Conservation (phyloP, 2,888 invertebrate genomes). For the Melikaiella ostensackeni region DNA sequence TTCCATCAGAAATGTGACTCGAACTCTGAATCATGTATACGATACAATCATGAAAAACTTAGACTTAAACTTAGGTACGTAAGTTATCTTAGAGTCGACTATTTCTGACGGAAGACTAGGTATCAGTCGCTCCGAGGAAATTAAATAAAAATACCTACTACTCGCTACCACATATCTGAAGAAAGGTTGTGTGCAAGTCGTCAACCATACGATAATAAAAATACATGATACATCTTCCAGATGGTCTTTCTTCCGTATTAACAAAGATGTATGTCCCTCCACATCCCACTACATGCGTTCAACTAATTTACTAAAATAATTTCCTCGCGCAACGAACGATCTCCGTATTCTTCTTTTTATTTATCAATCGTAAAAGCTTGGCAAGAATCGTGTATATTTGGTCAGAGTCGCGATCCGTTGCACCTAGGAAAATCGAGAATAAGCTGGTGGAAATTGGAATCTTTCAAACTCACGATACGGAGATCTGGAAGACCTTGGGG, state of each 20-base stretch:
- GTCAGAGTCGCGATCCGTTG: not conserved
- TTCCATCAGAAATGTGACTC: conserved; percentile 25
- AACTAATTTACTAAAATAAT: conserved; percentile 33
- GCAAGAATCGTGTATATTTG: conserved; percentile 16
- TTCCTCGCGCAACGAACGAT: not conserved
- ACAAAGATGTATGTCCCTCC: conserved; percentile 46
- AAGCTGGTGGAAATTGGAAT: conserved; percentile 14
- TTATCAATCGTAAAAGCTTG: not conserved
- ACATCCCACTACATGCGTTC: conserved; percentile 50
- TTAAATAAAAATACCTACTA: conserved; percentile 29
- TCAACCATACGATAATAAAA: conserved; percentile 32
- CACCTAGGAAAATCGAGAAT: conserved; percentile 9
- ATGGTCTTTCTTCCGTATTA: conserved; percentile 7
- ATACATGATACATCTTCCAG: conserved; percentile 31
- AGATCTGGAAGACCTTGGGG: not conserved
- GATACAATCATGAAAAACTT: conserved; percentile 11
- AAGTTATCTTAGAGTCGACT: conserved; percentile 6
- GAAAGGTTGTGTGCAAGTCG: conserved; percentile 18
- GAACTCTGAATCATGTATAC: not conserved
- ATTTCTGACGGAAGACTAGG: conserved; percentile 17
- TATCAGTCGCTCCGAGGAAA: conserved; percentile 3
- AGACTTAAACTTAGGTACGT: conserved; percentile 12
- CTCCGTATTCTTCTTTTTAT: not conserved
- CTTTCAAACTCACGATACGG: not conserved
- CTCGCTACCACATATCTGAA: conserved; percentile 33